A percentile compares a stretch with the other conserved stretches of the same genome.
phyloP scores from a whole-genome alignment of 2,113 vertebrate genomes.

The Pristiophorus japonicus region DNA sequence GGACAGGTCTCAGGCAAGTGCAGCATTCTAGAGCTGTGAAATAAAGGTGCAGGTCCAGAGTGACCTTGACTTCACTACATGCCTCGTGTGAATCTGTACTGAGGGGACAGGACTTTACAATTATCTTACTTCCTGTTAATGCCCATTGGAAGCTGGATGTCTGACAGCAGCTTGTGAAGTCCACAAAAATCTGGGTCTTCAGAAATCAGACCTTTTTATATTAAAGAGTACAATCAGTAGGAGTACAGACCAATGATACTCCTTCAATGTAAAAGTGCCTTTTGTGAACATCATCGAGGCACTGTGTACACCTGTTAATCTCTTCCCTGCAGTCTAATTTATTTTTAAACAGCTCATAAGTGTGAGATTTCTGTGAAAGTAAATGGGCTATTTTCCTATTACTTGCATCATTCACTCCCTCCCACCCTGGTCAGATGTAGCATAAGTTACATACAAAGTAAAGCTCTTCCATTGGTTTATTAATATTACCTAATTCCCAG shows the following conservation, averaged over 20 bases:
- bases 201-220: not conserved
- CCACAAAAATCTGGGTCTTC: not conserved
- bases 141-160: not conserved
- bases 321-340: not conserved
- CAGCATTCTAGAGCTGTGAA: no score
- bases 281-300: not conserved
- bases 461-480: not conserved
- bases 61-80: no score
- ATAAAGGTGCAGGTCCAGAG: no score
- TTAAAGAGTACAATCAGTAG: not conserved
- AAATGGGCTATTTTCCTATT: no score
- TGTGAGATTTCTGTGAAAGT: not conserved
- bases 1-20: no score
- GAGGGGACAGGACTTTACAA: no score
- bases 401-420: no score
- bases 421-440: no score
- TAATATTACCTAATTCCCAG: not conserved
- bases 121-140: not conserved
- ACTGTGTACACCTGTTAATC: not conserved
- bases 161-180: not conserved
- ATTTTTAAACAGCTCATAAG: not conserved
- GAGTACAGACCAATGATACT: not conserved
- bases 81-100: no score
- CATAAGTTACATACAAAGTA: not conserved
- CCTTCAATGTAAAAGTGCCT: not conserved